Percentiles rank a stretch among this genome's conserved stretches.
These are phyloP conservation scores for Ptyas mucosa DNA, from an alignment of 2,113 vertebrate species.

Conservation along the genomic window DNA sequence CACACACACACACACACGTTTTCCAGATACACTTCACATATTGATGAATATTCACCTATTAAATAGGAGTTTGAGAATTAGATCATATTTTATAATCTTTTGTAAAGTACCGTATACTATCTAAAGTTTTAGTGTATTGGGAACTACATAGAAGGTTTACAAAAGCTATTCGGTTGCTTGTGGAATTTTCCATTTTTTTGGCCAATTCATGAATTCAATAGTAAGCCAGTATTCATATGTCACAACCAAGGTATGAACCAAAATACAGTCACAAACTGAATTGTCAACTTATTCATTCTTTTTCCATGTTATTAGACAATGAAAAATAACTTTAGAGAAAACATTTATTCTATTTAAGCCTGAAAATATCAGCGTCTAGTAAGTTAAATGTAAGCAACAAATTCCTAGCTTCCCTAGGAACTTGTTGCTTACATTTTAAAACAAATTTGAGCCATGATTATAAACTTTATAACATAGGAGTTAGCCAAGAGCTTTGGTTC, in stretches of 20 bases:
- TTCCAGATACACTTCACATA: not conserved
- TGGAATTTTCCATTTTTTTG: not conserved
- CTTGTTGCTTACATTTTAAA: constrained; percentile 41
- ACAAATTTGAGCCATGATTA: constrained; percentile 34
- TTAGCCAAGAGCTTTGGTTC: constrained; percentile 17
- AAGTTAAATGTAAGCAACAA: not conserved
- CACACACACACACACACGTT: not conserved
- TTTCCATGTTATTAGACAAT: not conserved
- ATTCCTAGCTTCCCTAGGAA: not conserved
- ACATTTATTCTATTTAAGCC: not conserved
- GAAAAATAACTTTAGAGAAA: not conserved
- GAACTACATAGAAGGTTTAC: not conserved
- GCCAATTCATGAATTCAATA: not conserved
- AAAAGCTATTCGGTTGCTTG: not conserved
- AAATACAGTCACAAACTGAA: not conserved
- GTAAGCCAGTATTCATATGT: not conserved
- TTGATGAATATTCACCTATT: not conserved
- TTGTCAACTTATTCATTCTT: not conserved
- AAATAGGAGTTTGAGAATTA: not conserved
- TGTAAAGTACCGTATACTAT: not conserved
- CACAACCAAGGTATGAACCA: not conserved
- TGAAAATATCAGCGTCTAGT: not conserved
- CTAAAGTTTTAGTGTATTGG: not conserved
- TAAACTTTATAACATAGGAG: constrained; percentile 25
- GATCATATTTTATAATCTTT: not conserved